phyloP scores from a whole-genome alignment of 1,140 invertebrate genomes.

The Formica exsecta region DNA sequence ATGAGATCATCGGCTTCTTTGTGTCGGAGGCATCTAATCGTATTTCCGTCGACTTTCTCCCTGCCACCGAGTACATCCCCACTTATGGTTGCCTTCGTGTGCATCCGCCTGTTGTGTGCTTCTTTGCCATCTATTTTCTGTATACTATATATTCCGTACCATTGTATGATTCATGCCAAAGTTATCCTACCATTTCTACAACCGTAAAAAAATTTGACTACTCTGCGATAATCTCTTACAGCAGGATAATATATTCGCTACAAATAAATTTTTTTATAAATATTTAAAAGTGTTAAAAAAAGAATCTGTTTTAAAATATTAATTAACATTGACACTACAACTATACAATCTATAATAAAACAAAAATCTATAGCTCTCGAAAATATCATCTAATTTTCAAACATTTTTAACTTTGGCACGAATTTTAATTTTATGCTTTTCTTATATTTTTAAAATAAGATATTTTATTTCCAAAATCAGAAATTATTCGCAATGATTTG shows the following conservation, averaged over 20 bases:
- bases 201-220: not conserved
- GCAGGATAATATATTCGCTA: not conserved
- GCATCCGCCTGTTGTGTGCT: slow-evolving; percentile 14
- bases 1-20: slow-evolving; percentile 63
- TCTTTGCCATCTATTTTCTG: slow-evolving; percentile 46
- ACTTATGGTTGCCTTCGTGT: not conserved
- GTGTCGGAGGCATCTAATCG: slow-evolving; percentile 67
- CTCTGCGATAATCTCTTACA: slow-evolving; percentile 4
- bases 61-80: slow-evolving; percentile 41
- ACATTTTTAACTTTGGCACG: not conserved
- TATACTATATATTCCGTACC: slow-evolving; percentile 1
- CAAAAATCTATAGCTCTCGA: not conserved
- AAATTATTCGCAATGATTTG: not conserved
- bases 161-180: slow-evolving; percentile 36
- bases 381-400: slow-evolving; percentile 14
- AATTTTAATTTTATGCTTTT: not conserved
- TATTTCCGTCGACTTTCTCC: slow-evolving; percentile 58
- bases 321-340: not conserved
- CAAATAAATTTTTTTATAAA: not conserved
- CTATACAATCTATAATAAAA: not conserved
- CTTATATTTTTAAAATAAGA: not conserved
- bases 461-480: not conserved
- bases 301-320: not conserved
- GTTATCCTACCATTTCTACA: slow-evolving; percentile 16
- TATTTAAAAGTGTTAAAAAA: not conserved